Base-by-base conservation (phyloP, 1,140 invertebrate species). In the Paramacrobiotus metropolitanus region DNA sequence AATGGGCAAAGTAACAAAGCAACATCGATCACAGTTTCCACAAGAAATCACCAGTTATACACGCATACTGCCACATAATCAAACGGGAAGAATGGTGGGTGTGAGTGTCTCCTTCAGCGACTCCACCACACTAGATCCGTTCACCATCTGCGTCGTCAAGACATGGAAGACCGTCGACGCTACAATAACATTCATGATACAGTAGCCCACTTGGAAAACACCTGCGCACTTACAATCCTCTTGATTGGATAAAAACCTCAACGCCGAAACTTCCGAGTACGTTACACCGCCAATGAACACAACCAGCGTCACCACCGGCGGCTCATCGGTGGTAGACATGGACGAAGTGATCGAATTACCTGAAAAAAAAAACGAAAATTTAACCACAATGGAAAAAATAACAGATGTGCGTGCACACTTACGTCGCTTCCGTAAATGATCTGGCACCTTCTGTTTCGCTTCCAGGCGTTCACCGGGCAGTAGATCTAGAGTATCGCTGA, bases 231-330 rank as follows among this genome's bases (percentile, higher is more conserved):
- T 70, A 83, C 81, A 82, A 66, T 94, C 89, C 74, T 93, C 88
- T 72, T 89, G 83, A 68, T 89, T 84, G 3, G 89, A 85, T 2
- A 96, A 76, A 71, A 88, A 93, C 65, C 92, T 77, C 1, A 97
- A 72, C 0, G 90, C 88, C 1, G 91, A 87, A 67, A 97, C 80
- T 71, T 97, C 93, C 1, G 90, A 86, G 76, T 84, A 94, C 0
- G 92, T 97, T 70, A 90, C 91, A 1, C 93, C 93, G 15, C 93
- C 92, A 24, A 96, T 82, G 70, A 95, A 94, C 70, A 93, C 89
- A 0, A 96, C 87, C 2, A 96, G 71, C n/a, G 91, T 82, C 1
- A 90, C 81, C 68, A 73, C 74, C 66, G 73, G 73, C 31, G 77
- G 75, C 21, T 69, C 70, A 1, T 59, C 55, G 60, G 65, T 70